phyloP scores from a whole-genome alignment of 2,113 vertebrate genomes.

The Trogon surrucura region DNA sequence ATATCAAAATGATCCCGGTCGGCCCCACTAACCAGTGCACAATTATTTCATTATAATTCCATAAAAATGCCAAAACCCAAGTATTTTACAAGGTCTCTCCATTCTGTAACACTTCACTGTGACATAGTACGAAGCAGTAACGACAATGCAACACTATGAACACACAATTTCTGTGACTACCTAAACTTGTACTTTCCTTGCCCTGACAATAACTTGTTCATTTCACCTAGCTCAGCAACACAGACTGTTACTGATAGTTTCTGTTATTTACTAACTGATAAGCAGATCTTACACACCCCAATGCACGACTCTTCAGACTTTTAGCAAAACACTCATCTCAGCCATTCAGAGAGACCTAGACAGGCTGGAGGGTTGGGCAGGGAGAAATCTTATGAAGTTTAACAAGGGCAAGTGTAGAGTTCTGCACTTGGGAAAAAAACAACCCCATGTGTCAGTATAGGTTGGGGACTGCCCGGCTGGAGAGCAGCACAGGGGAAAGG shows the following conservation, averaged over 20 bases:
- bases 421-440: too few species aligned
- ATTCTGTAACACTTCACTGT: background rate
- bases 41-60: background rate
- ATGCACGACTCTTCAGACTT: background rate
- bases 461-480: too few species aligned
- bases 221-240: background rate
- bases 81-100: background rate
- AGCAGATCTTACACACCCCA: background rate
- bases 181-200: background rate
- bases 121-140: background rate
- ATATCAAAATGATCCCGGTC: background rate
- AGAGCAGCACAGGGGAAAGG: too few species aligned
- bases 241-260: background rate
- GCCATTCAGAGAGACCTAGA: too few species aligned
- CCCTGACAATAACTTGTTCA: background rate
- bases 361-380: too few species aligned
- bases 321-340: background rate
- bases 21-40: background rate
- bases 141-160: background rate
- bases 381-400: too few species aligned
- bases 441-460: too few species aligned
- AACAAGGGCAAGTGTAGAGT: too few species aligned
- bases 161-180: background rate
- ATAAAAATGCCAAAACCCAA: background rate
- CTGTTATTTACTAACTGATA: background rate